Base-by-base conservation (phyloP, 64 coral and sea anemone genomes). In the Acropora yongei region DNA sequence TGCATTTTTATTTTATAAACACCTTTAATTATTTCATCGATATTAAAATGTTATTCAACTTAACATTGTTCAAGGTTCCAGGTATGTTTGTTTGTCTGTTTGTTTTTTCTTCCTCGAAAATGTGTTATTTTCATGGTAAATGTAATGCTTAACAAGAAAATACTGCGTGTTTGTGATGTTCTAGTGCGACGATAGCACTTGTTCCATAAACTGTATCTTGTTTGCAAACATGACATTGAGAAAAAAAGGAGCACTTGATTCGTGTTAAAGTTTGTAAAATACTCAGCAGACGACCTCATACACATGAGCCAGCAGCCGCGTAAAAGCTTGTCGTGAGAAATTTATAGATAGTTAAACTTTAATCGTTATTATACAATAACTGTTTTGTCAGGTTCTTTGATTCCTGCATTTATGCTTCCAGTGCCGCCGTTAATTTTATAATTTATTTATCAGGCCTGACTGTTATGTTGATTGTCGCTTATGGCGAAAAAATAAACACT, bases 401-500 rank as follows among this genome's bases (percentile, higher is more conserved):
- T 85, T 71, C 30, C 30, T 30, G 68, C 68, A 2, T 71, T 49
- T 71, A 1, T 85, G 61, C 30, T 30, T 30, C 30, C 67, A 72
- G 44, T 10, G 82, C 82, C 82, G 63, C 82, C 61, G 49, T 49
- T 69, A 49, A 69, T 85, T 85, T 85, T 16, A 71, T 8, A 8
- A 18, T 43, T 85, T 71, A 85, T 85, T 71, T 71, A 11, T 85
- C 82, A 71, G 65, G 46, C 82, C 65, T 85, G 82, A 44, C 82
- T 48, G 66, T 85, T 83, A 68, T 67, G 80, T 83, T 30, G 30
- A 30, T 30, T 85, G 42, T 8, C 49, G 63, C 49, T 72, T 18
- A 48, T 85, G 63, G 82, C 45, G 39, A 30, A 49, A 49, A 78
- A 85, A 85, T 85, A 85, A 85, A 85, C 82, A 68, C 43, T 71